Conservation (phyloP, 2,797 vertebrate genomes). For the Sus cebifrons region DNA sequence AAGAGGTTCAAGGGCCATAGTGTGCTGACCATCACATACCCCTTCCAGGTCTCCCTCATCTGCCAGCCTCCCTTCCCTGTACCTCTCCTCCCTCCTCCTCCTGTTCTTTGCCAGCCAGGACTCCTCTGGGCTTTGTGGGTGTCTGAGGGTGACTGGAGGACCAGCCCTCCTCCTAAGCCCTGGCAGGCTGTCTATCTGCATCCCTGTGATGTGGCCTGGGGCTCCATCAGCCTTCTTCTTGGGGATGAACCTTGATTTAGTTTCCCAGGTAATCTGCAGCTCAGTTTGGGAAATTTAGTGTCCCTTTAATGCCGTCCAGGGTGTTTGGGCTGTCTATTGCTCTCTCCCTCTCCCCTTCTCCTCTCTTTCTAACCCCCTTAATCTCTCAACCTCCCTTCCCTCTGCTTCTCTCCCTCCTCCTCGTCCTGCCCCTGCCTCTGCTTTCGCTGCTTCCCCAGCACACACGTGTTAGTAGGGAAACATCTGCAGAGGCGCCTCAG, state of each 20-base stretch:
- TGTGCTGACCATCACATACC: not conserved
- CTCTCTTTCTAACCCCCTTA: not conserved
- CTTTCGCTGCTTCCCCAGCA: too few species aligned
- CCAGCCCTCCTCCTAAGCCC: rapidly evolving
- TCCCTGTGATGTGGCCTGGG: rapidly evolving
- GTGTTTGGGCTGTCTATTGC: rapidly evolving
- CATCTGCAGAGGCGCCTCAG: too few species aligned
- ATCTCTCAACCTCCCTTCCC: not conserved
- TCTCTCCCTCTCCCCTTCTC: rapidly evolving
- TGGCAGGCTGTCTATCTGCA: rapidly evolving
- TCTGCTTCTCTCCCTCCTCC: too few species aligned
- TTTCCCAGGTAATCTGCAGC: not conserved
- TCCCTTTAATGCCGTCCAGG: not conserved
- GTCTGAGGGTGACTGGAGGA: not conserved
- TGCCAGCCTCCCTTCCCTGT: not conserved
- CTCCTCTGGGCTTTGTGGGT: too few species aligned
- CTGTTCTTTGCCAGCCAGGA: not conserved
- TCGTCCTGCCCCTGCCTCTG: not conserved
- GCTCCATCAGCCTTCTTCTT: not conserved
- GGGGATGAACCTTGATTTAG: not conserved
- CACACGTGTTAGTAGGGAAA: rapidly evolving
- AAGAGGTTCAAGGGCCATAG: not conserved
- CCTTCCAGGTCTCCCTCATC: not conserved
- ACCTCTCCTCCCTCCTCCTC: not conserved
- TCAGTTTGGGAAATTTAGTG: not conserved